Evolutionary conservation across 92 coral and sea anemone genomes (phyloP).

Genomic region (Actinostola sp.): DNA sequence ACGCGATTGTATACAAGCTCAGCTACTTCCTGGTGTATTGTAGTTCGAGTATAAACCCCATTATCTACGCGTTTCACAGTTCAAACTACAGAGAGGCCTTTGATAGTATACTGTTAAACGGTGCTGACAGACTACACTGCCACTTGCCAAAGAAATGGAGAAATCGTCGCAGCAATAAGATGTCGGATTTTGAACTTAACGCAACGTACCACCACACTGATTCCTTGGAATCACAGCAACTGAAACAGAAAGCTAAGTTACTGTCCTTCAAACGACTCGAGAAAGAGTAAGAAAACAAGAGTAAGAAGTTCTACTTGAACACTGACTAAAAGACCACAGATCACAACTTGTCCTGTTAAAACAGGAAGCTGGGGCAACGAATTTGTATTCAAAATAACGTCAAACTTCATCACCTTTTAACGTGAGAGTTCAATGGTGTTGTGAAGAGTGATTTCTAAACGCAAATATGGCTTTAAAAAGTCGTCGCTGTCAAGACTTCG

Average conservation of each 20-base stretch:
- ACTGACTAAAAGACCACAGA: background rate
- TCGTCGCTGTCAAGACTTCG: too few species aligned
- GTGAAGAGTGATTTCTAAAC: too few species aligned
- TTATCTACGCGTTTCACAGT: slow-evolving; percentile 73
- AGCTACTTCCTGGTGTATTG: slow-evolving; percentile 70
- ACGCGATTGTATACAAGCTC: slow-evolving; percentile 26
- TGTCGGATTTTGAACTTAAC: slow-evolving; percentile 14
- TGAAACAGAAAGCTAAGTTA: background rate
- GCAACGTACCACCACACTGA: slow-evolving; percentile 17
- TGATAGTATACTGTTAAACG: slow-evolving; percentile 13
- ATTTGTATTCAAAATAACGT: too few species aligned
- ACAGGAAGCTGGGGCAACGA: too few species aligned
- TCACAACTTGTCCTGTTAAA: too few species aligned
- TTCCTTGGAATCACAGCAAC: background rate
- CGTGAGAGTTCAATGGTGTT: too few species aligned
- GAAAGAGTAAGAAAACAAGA: background rate
- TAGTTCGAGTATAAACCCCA: slow-evolving; percentile 63
- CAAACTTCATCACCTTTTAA: too few species aligned
- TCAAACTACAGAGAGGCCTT: slow-evolving; percentile 72
- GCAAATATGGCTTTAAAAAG: too few species aligned
- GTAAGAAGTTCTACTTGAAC: background rate
- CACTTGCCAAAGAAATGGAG: background rate
- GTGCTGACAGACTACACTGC: slow-evolving; percentile 3
- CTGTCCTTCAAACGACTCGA: slow-evolving; percentile 8
- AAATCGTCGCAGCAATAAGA: slow-evolving; percentile 7